These are phyloP conservation scores for Autographa gamma DNA, from an alignment of 2,888 invertebrate species.

Conservation along the genomic window DNA sequence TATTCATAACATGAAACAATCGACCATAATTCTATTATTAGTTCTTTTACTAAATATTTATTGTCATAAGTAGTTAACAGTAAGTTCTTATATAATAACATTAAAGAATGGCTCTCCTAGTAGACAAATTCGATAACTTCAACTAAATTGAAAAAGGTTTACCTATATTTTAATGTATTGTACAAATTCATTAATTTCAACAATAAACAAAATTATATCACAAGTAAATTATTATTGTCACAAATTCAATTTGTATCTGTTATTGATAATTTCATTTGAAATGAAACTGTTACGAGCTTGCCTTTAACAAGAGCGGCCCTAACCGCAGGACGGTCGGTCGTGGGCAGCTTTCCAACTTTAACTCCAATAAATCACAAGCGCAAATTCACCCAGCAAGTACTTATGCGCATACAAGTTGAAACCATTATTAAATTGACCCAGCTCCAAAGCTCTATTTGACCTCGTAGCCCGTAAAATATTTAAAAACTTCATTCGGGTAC, in stretches of 20 bases:
- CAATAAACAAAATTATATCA: background rate
- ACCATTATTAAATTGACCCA: conserved; percentile 78
- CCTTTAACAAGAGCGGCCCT: conserved; percentile 43
- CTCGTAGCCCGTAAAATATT: conserved; percentile 15
- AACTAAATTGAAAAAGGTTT: no score
- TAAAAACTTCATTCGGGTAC: background rate
- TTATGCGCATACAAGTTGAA: conserved; percentile 74
- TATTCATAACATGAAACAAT: no score
- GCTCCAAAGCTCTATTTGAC: conserved; percentile 61
- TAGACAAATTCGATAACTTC: no score
- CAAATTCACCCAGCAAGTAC: conserved; percentile 67
- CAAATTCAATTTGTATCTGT: conserved; percentile 1
- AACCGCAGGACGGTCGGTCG: conserved; percentile 57
- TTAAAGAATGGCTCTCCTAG: no score
- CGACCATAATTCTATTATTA: no score
- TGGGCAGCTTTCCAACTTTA: conserved; percentile 80
- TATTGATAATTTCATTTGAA: conserved; percentile 15
- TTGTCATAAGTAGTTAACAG: no score
- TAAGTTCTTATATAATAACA: no score
- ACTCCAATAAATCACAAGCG: conserved; percentile 79
- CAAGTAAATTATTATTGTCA: background rate
- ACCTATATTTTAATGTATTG: background rate
- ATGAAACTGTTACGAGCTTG: conserved; percentile 17
- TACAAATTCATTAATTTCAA: background rate
- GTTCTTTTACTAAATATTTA: no score